These are phyloP conservation scores for Lordiphosa andalusiaca DNA, from an alignment of 2,888 invertebrate genomes.

Conservation along the genomic window DNA sequence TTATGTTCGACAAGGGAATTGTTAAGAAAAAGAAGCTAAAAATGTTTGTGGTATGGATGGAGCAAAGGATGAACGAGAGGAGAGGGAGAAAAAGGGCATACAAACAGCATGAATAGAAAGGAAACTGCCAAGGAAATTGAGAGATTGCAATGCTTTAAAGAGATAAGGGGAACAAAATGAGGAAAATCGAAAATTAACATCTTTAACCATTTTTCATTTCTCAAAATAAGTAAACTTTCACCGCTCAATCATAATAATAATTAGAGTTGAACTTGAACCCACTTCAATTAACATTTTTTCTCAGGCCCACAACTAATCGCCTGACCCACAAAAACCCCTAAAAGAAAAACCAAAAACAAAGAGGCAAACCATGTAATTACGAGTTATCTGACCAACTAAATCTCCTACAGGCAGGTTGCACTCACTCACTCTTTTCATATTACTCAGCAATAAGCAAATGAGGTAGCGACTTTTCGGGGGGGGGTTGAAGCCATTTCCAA, in stretches of 20 bases:
- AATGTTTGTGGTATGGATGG: slow-evolving; percentile 10
- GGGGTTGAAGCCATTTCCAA: slow-evolving; percentile 48
- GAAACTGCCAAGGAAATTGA: slow-evolving; percentile 12
- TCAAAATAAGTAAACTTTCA: slow-evolving; percentile 32
- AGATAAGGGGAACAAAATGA: not conserved
- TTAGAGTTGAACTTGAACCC: slow-evolving; percentile 27
- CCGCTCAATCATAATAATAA: slow-evolving; percentile 34
- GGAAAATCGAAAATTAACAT: not conserved
- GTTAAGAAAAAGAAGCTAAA: slow-evolving; percentile 27
- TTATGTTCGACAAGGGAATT: slow-evolving; percentile 60
- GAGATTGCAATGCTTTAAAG: not conserved
- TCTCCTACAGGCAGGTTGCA: slow-evolving; percentile 49
- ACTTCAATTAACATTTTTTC: slow-evolving; percentile 42
- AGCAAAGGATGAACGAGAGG: slow-evolving; percentile 37
- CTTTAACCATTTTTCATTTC: slow-evolving; percentile 13
- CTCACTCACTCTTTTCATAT: slow-evolving; percentile 47
- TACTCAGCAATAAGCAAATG: slow-evolving; percentile 49
- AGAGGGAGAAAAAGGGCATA: slow-evolving; percentile 18
- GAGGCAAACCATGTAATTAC: slow-evolving; percentile 27
- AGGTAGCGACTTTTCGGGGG: not conserved
- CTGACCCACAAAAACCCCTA: slow-evolving; percentile 27
- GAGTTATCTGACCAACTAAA: slow-evolving; percentile 16
- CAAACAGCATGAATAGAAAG: slow-evolving; percentile 5
- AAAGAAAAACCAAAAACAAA: slow-evolving; percentile 16
- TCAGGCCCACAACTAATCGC: slow-evolving; percentile 19